Evolutionary conservation across 2,888 invertebrate species (phyloP).

Genomic region (Agriopis leucophaearia): DNA sequence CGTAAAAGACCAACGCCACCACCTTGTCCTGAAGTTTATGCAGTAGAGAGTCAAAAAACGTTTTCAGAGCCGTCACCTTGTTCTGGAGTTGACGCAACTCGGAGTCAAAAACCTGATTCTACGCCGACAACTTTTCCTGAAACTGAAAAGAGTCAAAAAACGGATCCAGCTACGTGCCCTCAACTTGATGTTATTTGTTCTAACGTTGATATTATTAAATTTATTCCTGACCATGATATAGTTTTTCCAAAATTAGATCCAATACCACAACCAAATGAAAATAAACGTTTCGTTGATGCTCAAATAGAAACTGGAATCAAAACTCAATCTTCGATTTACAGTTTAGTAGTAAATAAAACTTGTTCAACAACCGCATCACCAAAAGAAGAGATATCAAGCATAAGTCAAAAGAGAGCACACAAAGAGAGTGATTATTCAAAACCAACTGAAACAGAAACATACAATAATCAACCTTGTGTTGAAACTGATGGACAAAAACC

Average conservation of each 20-base stretch:
- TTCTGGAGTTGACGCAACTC: background rate
- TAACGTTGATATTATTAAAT: background rate
- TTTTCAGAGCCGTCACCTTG: background rate
- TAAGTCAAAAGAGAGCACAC: background rate
- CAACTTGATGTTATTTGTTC: background rate
- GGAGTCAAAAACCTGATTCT: background rate
- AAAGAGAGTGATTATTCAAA: background rate
- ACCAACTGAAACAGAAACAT: background rate
- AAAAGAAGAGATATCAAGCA: background rate
- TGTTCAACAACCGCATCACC: background rate
- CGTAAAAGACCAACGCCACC: background rate
- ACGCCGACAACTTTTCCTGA: no score
- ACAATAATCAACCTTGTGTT: background rate
- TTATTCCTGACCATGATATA: background rate
- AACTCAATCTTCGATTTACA: background rate
- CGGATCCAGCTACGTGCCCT: background rate
- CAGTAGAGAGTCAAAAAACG: background rate
- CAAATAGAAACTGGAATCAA: background rate
- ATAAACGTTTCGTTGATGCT: background rate
- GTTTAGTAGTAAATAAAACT: background rate
- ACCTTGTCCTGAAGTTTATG: background rate
- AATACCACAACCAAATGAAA: background rate
- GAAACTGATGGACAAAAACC: background rate
- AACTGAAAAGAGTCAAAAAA: background rate
- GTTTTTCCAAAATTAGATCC: background rate